Percentiles rank a stretch among this genome's conserved stretches.
Conservation (phyloP, 23 tunicate species). For the Halocynthia aurantium region DNA sequence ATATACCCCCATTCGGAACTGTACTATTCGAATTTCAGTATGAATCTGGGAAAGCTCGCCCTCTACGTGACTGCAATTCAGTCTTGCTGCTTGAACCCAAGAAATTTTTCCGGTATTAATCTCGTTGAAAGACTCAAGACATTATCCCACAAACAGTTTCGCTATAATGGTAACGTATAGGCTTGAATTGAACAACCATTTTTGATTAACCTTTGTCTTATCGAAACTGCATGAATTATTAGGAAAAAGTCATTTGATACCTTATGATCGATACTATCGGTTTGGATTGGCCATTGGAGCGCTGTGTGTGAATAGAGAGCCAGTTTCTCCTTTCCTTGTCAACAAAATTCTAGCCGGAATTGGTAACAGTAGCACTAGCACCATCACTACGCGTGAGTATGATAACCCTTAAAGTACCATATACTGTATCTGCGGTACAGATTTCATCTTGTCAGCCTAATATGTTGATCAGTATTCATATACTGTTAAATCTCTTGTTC, state of each 20-base stretch:
- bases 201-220: not conserved
- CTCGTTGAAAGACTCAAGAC: not conserved
- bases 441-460: no score
- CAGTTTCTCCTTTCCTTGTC: no score
- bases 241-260: not conserved
- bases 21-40: not conserved
- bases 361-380: no score
- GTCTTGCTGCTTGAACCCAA: conserved; percentile 26
- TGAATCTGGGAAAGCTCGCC: conserved; percentile 26
- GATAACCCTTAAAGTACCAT: no score
- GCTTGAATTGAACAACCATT: no score
- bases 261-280: not conserved
- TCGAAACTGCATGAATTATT: not conserved
- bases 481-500: no score
- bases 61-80: conserved; percentile 25
- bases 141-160: not conserved
- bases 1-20: no score
- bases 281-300: conserved; percentile 5
- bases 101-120: conserved; percentile 9
- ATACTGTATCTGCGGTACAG: no score
- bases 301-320: not conserved
- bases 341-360: no score
- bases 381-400: no score
- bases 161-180: not conserved
- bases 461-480: no score